Conservation (phyloP, 1,140 invertebrate genomes). For the Caenorhabditis inopinata region DNA sequence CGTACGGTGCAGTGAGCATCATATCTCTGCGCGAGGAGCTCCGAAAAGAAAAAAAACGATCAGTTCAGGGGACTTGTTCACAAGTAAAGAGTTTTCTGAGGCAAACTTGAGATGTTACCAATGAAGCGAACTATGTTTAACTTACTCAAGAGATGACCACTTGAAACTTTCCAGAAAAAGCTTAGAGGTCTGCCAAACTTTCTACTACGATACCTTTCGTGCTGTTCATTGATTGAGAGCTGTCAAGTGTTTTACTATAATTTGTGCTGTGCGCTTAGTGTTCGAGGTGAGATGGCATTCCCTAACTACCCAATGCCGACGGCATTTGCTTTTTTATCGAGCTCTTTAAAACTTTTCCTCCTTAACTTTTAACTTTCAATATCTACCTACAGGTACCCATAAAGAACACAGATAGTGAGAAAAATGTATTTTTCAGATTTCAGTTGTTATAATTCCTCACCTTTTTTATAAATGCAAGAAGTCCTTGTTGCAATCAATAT, state of each 20-base stretch:
- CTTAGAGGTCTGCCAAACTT: constrained; percentile 8
- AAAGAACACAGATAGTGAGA: no score
- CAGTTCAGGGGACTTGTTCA: constrained; percentile 24
- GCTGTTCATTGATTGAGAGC: constrained; percentile 9
- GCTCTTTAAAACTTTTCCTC: no score
- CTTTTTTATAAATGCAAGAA: no score
- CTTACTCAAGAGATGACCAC: constrained; percentile 33
- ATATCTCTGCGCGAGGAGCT: not conserved
- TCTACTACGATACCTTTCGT: constrained; percentile 2
- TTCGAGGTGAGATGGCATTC: not conserved
- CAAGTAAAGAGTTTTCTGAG: constrained; percentile 8
- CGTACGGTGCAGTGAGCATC: constrained; percentile 18
- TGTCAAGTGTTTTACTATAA: constrained; percentile 31
- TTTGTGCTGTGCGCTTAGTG: not conserved
- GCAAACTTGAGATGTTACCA: constrained; percentile 13
- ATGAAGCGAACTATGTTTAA: constrained; percentile 25
- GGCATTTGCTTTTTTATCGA: no score
- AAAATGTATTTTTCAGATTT: no score
- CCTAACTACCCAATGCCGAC: constrained; percentile 1
- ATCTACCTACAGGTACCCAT: no score
- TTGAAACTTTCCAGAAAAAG: constrained; percentile 28
- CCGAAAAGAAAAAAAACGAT: not conserved
- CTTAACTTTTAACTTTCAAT: no score
- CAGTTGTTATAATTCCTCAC: no score
- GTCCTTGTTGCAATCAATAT: no score